Evolutionary conservation across 1,140 invertebrate species (phyloP).

Genomic region (Drosophila murphyi): DNA sequence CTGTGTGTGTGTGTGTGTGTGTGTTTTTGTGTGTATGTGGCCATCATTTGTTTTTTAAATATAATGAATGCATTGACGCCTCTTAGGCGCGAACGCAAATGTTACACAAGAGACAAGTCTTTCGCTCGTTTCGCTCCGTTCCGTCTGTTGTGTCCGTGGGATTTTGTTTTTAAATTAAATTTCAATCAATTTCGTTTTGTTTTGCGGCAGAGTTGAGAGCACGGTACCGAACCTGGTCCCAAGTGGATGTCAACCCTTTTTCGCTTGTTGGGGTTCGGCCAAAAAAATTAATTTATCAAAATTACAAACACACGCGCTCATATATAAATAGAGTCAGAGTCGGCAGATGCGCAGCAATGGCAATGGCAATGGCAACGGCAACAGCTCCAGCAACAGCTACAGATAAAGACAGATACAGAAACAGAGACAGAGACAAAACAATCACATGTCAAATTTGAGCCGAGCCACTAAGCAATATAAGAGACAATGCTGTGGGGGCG

Average conservation of each 20-base stretch:
- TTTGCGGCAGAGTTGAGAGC: conserved; percentile 21
- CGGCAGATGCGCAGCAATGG: conserved; percentile 51
- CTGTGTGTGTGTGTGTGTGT: neutral
- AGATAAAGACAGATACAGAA: conserved; percentile 12
- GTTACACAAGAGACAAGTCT: conserved; percentile 65
- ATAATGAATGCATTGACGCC: conserved; percentile 54
- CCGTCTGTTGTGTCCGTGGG: neutral
- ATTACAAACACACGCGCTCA: conserved; percentile 57
- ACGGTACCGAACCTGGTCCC: conserved; percentile 38
- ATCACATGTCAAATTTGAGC: conserved; percentile 82
- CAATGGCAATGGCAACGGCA: too few relatives aligned
- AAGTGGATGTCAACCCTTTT: conserved; percentile 78
- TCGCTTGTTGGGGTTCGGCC: conserved; percentile 39
- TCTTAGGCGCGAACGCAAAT: conserved; percentile 52
- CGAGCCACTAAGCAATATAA: conserved; percentile 72
- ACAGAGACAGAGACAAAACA: conserved; percentile 65
- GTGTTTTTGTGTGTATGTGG: neutral
- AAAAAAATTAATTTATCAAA: conserved; percentile 83
- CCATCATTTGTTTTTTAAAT: conserved; percentile 53
- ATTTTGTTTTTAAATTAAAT: conserved; percentile 72
- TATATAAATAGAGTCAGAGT: conserved; percentile 8
- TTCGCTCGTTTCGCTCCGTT: neutral
- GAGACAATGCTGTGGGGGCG: neutral
- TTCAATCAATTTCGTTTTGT: conserved; percentile 71
- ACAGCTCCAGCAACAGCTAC: too few relatives aligned